Evolutionary conservation across 2,797 vertebrate genomes (phyloP), one percentile per base, ranked within the genome.

Genomic region (Lemur catta): DNA sequence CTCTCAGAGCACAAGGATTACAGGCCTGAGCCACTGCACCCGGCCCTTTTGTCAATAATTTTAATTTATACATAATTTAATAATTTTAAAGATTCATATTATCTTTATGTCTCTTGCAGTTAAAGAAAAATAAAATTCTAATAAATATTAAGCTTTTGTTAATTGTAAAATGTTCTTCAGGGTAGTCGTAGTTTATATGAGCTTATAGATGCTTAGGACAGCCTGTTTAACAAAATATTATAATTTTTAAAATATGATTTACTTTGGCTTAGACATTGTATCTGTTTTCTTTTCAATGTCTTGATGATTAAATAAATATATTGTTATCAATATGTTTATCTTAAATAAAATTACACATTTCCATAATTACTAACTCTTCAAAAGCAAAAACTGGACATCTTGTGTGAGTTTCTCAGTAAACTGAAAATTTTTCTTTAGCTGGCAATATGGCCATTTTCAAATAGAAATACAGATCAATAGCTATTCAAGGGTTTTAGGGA

Each of bases 221-320:
- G 33, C 24, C 17, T 79, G 55, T 24, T 74, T 63, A 15, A 46
- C 11, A 84, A 94, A 84, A 12, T 57, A 57, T 57, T 57, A 57
- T 24, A 72, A 65, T 91, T 84, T 84, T 84, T 24, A 71, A 91
- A 91, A 82, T 48, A 33, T 72, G 79, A 75, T 91, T 87, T 81
- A 67, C 10, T 91, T 92, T 75, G 43, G n/a, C n/a, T 75, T 72
- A 2, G 38, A 57, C n/a, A 81, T 87, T 82, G 46, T 76, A 48
- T 24, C 20, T 84, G 24, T 78, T 10, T 28, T 52, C 24, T 90
- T 86, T 90, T 63, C 33, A 76, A 52, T 57, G 10, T 7, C 8
- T 79, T 65, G n/a, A 20, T 81, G 38, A 81, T 48, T 91, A 10
- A 13, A 85, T 63, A 72, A 84, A 71, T 95, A 67, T 50, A 57